Conservation (phyloP, 2,888 invertebrate genomes). For the Rambutsinella grinnellia region DNA sequence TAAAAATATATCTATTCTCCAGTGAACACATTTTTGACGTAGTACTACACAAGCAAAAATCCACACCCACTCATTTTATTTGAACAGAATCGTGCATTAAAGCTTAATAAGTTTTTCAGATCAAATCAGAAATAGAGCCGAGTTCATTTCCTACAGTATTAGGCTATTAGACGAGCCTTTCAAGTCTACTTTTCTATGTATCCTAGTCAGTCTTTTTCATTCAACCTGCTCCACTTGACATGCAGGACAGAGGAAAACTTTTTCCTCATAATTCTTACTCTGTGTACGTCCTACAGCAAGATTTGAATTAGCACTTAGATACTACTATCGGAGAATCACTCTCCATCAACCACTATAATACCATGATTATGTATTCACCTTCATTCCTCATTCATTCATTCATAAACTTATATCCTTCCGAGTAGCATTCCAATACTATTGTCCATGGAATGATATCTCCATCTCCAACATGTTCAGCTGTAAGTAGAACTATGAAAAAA, state of each 20-base stretch:
- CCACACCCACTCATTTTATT: conserved; percentile 25
- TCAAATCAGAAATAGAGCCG: conserved; percentile 1
- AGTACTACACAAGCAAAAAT: conserved; percentile 13
- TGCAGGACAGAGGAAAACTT: not conserved
- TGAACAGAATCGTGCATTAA: conserved; percentile 10
- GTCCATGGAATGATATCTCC: not conserved
- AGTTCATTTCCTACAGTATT: conserved; percentile 16
- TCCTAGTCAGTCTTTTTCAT: conserved; percentile 3
- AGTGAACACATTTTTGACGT: conserved; percentile 27
- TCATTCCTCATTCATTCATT: conserved; percentile 14
- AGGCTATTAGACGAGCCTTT: conserved; percentile 18
- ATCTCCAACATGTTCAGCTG: not conserved
- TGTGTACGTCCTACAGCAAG: not conserved
- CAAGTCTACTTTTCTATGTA: not conserved
- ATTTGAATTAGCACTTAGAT: conserved; percentile 35
- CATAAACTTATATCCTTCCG: conserved; percentile 2
- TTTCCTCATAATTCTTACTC: not conserved
- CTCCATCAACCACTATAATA: conserved; percentile 7
- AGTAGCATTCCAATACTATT: conserved; percentile 16
- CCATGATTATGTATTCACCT: not conserved
- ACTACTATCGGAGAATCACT: conserved; percentile 24
- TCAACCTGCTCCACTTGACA: not conserved
- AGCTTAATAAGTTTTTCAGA: not conserved
- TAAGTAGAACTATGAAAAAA: not conserved
- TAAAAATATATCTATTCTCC: conserved; percentile 9